Base-by-base conservation (phyloP, 2,888 invertebrate species). In the Megaustenia siamemsis region DNA sequence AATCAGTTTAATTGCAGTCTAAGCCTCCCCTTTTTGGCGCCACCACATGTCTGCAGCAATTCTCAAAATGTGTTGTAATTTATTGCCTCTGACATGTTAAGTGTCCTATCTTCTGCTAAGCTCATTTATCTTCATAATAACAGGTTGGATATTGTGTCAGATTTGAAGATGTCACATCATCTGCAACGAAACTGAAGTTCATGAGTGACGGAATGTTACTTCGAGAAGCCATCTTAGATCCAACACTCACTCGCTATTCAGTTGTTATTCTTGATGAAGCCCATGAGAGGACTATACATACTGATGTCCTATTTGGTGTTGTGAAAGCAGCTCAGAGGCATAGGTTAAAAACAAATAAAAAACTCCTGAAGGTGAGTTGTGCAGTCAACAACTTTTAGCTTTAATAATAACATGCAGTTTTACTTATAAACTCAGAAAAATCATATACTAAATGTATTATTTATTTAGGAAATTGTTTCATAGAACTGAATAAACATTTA, bases 191-290 rank as follows among this genome's bases (percentile, higher is more conserved):
- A 94, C 96, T 99, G 12, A 97, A 94, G 92, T 99, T 97, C 94
- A 95, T 98, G 92, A 99, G 99, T 5, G 99, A 99, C 94, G 99
- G 99, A 68, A 98, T 98, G 96, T 94, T 99, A 90, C 95, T 99
- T 6, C 95, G 98, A 83, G 98, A 99, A 94, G 97, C 98, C 0
- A 96, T 98, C 92, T 94, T 93, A 80, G 95, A 95, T 92, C 93
- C 94, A 32, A 86, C 86, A 66, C 84, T 82, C 85, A 89, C 49
- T 85, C 94, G 96, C 88, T 99, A 99, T 93, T 96, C 96, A 43
- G 95, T 97, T 24, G 95, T 98, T 35, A 96, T 99, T 91, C 94
- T 99, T 88, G 99, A 99, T 94, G 99, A 99, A 94, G 98, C 98
- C 53, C 99, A 99, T 93, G 99, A 99, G 94, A 95, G 99, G 69